These are phyloP conservation scores for Leguminivora glycinivorella DNA, from an alignment of 1,140 invertebrate species.

Conservation along the genomic window DNA sequence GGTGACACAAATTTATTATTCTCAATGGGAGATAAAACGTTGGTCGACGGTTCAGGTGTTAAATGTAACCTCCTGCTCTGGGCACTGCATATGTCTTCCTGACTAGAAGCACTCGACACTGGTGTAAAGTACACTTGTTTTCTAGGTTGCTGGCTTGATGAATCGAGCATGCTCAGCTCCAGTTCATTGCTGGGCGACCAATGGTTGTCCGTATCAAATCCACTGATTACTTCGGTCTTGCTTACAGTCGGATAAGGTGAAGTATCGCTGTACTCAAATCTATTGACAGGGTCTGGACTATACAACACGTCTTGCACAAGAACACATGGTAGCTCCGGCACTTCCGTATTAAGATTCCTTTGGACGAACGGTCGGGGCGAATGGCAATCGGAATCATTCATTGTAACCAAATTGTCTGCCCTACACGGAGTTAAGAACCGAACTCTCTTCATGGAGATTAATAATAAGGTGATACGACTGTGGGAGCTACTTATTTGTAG, in stretches of 20 bases:
- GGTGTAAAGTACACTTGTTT: slow-evolving; percentile 24
- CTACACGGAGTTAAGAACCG: slow-evolving; percentile 60
- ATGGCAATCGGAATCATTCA: slow-evolving; percentile 62
- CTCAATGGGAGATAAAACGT: slow-evolving; percentile 45
- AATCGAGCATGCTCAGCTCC: slow-evolving; percentile 66
- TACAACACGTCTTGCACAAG: slow-evolving; percentile 42
- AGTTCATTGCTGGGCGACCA: slow-evolving; percentile 60
- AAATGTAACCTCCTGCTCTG: slow-evolving; percentile 1
- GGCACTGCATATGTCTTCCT: background rate
- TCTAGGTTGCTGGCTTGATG: slow-evolving; percentile 39
- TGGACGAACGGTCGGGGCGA: slow-evolving; percentile 64
- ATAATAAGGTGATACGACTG: slow-evolving; percentile 17
- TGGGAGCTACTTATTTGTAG: background rate
- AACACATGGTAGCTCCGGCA: slow-evolving; percentile 34
- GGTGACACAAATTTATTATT: slow-evolving; percentile 41
- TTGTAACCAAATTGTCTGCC: slow-evolving; percentile 37
- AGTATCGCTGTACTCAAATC: slow-evolving; percentile 57
- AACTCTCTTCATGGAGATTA: slow-evolving; percentile 68
- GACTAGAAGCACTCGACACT: background rate
- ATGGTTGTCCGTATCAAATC: slow-evolving; percentile 28
- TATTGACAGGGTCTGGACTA: slow-evolving; percentile 53
- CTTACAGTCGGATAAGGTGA: slow-evolving; percentile 55
- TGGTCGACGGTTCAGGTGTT: background rate
- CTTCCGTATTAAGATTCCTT: slow-evolving; percentile 40
- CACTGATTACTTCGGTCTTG: slow-evolving; percentile 46